Base-by-base conservation (phyloP, 2,797 vertebrate genomes). In the Rachycentron canadum region DNA sequence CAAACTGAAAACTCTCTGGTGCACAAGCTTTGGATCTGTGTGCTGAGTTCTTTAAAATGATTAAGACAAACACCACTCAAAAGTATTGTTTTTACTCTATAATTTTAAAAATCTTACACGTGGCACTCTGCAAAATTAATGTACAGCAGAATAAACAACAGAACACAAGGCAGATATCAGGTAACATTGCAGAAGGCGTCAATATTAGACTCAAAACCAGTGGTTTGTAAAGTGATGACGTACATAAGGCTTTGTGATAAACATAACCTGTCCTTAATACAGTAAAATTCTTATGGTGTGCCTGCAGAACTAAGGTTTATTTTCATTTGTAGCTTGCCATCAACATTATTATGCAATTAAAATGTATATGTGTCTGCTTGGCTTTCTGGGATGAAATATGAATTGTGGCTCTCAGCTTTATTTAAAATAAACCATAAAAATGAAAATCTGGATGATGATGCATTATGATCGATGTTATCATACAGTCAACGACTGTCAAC, bases 51-150 rank as follows among this genome's bases (percentile, higher is more conserved):
- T 68, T 45, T 11, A 1, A 78, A 92, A 88, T 47, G 76, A 88
- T 56, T 49, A 78, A 79, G 79, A 87, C 86, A 84, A 60, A 86
- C 82, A 85, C 53, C 72, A 86, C 83, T 88, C 90, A 94, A 94
- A 95, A 92, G 89, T 91, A 90, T 88, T 85, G 77, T 85, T 87
- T 92, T 92, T 94, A 93, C 90, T 95, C 84, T 93, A 86, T 93
- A 89, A 87, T 93, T 91, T 87, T 80, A 92, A 93, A 93, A 93
- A 92, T 84, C 78, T 90, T 89, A 90, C 89, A 93, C 66, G 84
- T 92, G 92, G 91, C 91, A 94, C 89, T 92, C 87, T 86, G 90
- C 88, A 94, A 92, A 93, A 88, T 88, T n/a, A 77, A 87, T 68
- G 78, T 89, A 91, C 90, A 89, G 86, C 87, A 90, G 86, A 82